These are phyloP conservation scores for Rhinoraja longicauda DNA, from an alignment of 2,797 vertebrate genomes.

Conservation along the genomic window DNA sequence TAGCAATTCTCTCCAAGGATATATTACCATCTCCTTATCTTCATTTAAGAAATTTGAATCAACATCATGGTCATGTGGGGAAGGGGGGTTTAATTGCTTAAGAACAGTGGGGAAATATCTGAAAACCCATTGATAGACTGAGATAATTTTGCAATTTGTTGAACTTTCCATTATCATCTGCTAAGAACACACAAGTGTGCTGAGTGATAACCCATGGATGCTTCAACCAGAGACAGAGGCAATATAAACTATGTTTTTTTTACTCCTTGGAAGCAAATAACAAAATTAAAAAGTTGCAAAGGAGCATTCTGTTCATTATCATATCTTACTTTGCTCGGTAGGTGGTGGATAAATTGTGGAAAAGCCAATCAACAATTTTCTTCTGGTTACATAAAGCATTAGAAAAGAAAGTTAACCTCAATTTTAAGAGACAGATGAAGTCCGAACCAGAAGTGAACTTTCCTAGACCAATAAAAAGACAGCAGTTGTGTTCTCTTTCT, in stretches of 20 bases:
- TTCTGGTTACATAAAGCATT: background rate
- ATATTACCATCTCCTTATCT: background rate
- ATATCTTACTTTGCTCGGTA: background rate
- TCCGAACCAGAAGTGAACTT: background rate
- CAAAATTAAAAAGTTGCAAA: background rate
- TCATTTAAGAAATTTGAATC: background rate
- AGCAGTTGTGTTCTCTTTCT: background rate
- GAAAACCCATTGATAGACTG: background rate
- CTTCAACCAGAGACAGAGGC: background rate
- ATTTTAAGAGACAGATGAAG: background rate
- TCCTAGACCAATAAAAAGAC: background rate
- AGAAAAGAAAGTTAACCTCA: background rate
- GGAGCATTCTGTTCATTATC: background rate
- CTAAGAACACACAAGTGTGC: conserved; percentile 4
- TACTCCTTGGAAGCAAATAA: background rate
- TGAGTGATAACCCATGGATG: background rate
- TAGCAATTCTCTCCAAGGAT: background rate
- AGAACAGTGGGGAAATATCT: background rate
- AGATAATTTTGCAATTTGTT: background rate
- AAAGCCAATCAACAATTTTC: background rate
- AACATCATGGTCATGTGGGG: background rate
- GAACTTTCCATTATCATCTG: background rate
- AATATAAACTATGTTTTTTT: background rate
- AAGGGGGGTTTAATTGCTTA: background rate
- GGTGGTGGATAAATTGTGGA: background rate